Evolutionary conservation across 2,888 invertebrate genomes (phyloP), one percentile per base, ranked within the genome.

Genomic region (Pristionchus entomophagus): DNA sequence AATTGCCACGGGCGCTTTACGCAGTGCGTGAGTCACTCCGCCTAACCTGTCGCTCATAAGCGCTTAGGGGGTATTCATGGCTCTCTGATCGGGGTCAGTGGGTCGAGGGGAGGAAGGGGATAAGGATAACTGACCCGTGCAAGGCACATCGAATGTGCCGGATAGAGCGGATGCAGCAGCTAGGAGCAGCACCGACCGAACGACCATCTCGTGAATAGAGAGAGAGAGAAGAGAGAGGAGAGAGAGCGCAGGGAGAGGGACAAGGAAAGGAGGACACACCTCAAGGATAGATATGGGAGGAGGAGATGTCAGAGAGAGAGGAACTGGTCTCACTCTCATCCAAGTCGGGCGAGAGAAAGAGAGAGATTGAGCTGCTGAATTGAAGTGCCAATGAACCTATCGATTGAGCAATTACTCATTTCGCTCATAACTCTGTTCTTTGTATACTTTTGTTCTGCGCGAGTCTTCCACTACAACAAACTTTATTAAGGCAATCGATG

Each of bases 141-240:
- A 93, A 17, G 93, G 93, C 29, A 93, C 93, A 86, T 92, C 92
- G 86, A 93, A 92, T 26, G 90, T 89, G 32, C 81, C 77, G 69
- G 86, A 45, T 26, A 83, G 29, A 19, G 51, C 29, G 29, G 59
- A 41, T 19, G 29, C 22, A 22, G 32, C 22, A 29, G 38, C n/a
- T 17, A 45, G 41, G 45, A 78, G 86, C 62, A 41, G 45, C 10
- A 73, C 2, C n/a, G 73, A 5, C 41, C 69, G 41, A 26, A n/a
- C 73, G 41, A 73, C 73, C 73, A 73, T 73, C 41, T 10, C 73
- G 41, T n/a, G 12, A 38, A 26, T 41, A 73, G 73, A 77, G 38
- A 84, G 17, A 26, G n/a, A 51, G 35, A 19, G 73, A 51, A 32
- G 59, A 22, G 26, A 59, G 69, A 73, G 26, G 73, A 26, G 41